Base-by-base conservation (phyloP, 2,888 invertebrate genomes). In the Erpobdella octoculata region DNA sequence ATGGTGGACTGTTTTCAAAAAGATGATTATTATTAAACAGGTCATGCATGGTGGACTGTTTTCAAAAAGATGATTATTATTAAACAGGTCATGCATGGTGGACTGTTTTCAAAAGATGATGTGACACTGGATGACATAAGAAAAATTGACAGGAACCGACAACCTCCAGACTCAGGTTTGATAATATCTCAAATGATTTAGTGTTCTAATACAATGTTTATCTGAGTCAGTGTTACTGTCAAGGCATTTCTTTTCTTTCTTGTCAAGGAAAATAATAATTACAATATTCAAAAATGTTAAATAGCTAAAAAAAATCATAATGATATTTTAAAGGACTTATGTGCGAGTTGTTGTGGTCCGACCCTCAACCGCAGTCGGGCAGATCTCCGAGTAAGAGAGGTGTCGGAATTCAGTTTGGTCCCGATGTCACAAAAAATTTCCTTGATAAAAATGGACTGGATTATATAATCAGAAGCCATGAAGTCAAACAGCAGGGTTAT, bases 301-400 rank as follows among this genome's bases (percentile, higher is more conserved):
- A n/a, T n/a, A n/a, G n/a, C n/a, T n/a, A n/a, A n/a, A n/a, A n/a
- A n/a, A n/a, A n/a, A n/a, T n/a, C n/a, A n/a, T n/a, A n/a, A n/a
- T n/a, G 12, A 25, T 53, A 1, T 1, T 1, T 53, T 6, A 0
- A 82, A 88, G 89, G 89, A 74, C 87, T 91, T 75, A 99, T 99
- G 98, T 98, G 97, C 83, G 98, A 98, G 83, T 85, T 98, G 70
- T 86, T 98, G 25, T 98, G 98, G 98, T 95, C 95, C 0, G 98
- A 99, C 85, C 98, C 98, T 0, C 95, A 96, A 81, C 90, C 90
- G 9, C 89, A 90, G 85, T 81, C 83, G 70, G 98, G 98, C 0
- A 87, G 93, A 46, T 89, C 93, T 0, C 91, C 93, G 0, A 95
- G 95, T 75, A 97, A 96, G 84, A 88, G 98, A 74, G 98, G 98